phyloP scores from a whole-genome alignment of 2,888 invertebrate genomes.

The Athalia circularis region DNA sequence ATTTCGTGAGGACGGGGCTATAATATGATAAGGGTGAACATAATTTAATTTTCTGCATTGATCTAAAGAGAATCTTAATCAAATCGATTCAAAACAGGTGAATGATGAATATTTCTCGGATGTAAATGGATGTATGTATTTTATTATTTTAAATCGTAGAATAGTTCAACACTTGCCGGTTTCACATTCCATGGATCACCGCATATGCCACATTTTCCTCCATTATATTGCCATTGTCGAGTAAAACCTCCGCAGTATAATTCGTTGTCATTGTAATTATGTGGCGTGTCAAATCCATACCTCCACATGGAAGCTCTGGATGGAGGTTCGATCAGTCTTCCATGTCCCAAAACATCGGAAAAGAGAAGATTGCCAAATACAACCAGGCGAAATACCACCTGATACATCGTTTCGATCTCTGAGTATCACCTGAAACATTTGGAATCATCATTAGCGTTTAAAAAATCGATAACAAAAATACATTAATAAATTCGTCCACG shows the following conservation, averaged over 20 bases:
- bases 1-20: conserved; percentile 87
- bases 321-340: conserved; percentile 89
- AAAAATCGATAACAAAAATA: neutral
- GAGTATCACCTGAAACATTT: conserved; percentile 1
- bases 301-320: conserved; percentile 92
- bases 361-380: conserved; percentile 53
- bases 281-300: conserved; percentile 90
- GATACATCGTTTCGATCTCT: conserved; percentile 24
- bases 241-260: conserved; percentile 91
- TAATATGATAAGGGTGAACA: conserved; percentile 44
- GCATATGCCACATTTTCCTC: conserved; percentile 90
- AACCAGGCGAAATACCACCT: conserved; percentile 28
- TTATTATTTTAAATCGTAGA: neutral
- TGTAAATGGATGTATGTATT: neutral
- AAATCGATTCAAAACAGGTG: no score
- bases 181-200: conserved; percentile 88
- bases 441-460: conserved; percentile 1
- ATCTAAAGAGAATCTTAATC: no score
- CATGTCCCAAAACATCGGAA: conserved; percentile 78
- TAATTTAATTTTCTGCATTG: no score
- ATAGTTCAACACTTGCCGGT: conserved; percentile 63
- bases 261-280: conserved; percentile 93
- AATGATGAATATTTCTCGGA: neutral
- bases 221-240: conserved; percentile 88
- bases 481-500: neutral